These are phyloP conservation scores for Muntiacus reevesi DNA, from an alignment of 2,113 vertebrate species.

Conservation along the genomic window DNA sequence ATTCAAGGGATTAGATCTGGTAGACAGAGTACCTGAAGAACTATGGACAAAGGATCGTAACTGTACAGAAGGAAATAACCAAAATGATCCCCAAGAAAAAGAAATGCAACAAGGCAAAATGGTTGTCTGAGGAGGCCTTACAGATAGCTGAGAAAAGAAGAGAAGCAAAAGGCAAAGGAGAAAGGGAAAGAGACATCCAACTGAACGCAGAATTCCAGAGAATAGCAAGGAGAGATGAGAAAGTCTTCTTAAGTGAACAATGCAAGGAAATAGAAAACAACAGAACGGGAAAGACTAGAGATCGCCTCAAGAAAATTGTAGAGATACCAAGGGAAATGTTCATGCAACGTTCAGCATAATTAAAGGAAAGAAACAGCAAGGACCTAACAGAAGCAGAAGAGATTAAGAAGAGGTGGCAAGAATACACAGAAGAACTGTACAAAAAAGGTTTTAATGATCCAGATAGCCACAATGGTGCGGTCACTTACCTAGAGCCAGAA, in stretches of 20 bases:
- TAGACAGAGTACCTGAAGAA: background rate
- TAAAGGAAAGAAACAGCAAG: background rate
- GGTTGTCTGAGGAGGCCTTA: background rate
- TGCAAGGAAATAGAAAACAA: background rate
- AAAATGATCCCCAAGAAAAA: background rate
- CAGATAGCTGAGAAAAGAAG: background rate
- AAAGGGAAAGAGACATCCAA: background rate
- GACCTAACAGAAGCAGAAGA: background rate
- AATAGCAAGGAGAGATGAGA: background rate
- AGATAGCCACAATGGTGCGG: background rate
- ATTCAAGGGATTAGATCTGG: background rate
- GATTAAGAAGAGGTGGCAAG: background rate
- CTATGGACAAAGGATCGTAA: background rate
- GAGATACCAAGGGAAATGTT: background rate
- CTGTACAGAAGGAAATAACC: background rate
- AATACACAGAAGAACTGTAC: background rate
- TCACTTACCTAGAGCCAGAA: background rate
- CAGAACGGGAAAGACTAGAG: background rate
- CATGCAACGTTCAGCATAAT: accelerated
- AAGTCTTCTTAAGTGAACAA: background rate
- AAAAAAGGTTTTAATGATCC: background rate
- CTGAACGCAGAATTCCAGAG: background rate
- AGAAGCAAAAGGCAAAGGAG: background rate
- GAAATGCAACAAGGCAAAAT: background rate
- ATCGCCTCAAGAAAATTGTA: background rate